These are phyloP conservation scores for Crossocerus cetratus DNA, from an alignment of 2,888 invertebrate species.

Conservation along the genomic window DNA sequence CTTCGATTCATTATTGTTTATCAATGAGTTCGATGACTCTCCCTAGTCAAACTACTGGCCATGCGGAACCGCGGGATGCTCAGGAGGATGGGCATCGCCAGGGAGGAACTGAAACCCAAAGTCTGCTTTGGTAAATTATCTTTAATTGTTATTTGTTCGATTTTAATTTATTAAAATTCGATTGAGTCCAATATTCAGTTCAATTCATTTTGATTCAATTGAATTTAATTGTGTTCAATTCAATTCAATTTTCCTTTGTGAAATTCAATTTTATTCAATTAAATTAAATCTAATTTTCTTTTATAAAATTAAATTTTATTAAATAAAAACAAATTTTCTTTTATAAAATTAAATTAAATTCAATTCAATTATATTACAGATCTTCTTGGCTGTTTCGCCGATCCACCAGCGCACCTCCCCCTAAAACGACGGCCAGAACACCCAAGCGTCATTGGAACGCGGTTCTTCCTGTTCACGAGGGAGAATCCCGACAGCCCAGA, in stretches of 20 bases:
- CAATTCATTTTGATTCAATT: too few relatives aligned
- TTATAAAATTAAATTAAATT: not conserved
- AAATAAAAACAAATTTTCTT: not conserved
- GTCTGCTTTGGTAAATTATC: conserved; percentile 68
- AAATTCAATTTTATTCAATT: too few relatives aligned
- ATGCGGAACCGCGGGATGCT: conserved; percentile 32
- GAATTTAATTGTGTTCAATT: too few relatives aligned
- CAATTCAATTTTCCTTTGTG: too few relatives aligned
- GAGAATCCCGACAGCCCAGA: conserved; percentile 75
- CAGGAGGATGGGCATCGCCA: conserved; percentile 55
- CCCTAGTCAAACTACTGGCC: conserved; percentile 35
- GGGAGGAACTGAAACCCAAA: conserved; percentile 65
- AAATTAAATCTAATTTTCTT: too few relatives aligned
- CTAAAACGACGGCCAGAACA: conserved; percentile 80
- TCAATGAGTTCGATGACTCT: not conserved
- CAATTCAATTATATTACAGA: conserved; percentile 74
- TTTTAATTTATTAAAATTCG: too few relatives aligned
- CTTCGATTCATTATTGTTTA: too few relatives aligned
- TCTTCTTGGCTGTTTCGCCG: conserved; percentile 79
- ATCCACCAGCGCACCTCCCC: conserved; percentile 77
- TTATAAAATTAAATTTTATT: too few relatives aligned
- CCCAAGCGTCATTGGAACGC: conserved; percentile 79
- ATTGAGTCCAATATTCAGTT: too few relatives aligned
- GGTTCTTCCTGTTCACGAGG: conserved; percentile 79
- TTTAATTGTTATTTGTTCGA: conserved; percentile 17